Percentiles rank a stretch among this genome's conserved stretches.
Evolutionary conservation across 2,888 invertebrate species (phyloP).

Genomic region (Parnassius apollo): DNA sequence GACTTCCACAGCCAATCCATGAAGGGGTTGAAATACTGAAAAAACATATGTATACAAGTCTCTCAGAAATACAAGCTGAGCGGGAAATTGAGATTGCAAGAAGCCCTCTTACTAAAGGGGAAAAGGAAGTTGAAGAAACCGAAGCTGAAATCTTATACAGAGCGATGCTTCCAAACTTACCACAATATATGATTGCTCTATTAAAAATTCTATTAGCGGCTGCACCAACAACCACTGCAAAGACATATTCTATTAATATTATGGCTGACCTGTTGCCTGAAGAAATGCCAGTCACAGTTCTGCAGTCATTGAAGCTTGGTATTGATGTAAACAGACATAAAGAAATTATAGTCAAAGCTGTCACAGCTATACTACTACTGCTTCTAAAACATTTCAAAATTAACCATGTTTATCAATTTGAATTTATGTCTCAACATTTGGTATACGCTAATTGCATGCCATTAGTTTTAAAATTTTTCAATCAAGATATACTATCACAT

Average conservation of each 20-base stretch:
- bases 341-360: slow-evolving; percentile 98
- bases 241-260: slow-evolving; percentile 98
- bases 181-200: slow-evolving; percentile 98
- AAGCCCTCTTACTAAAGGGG: slow-evolving; percentile 93
- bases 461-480: slow-evolving; percentile 98
- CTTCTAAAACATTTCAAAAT: slow-evolving; percentile 97
- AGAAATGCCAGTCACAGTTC: slow-evolving; percentile 97
- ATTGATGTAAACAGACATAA: slow-evolving; percentile 99
- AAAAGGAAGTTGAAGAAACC: slow-evolving; percentile 89
- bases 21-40: slow-evolving; percentile 96
- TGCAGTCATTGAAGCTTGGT: slow-evolving; percentile 96
- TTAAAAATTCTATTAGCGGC: slow-evolving; percentile 98
- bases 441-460: slow-evolving; percentile 99
- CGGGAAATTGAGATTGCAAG: slow-evolving; percentile 94
- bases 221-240: slow-evolving; percentile 99
- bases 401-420: slow-evolving; percentile 99
- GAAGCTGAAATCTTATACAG: slow-evolving; percentile 95
- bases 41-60: slow-evolving; percentile 95
- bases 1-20: slow-evolving; percentile 97
- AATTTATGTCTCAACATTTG: slow-evolving; percentile 98
- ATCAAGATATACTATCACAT: slow-evolving; percentile 97
- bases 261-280: slow-evolving; percentile 98
- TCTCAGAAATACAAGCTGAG: slow-evolving; percentile 95
- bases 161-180: slow-evolving; percentile 96
- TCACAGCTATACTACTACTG: slow-evolving; percentile 93